A percentile compares a stretch with the other conserved stretches of the same genome.
phyloP scores from a whole-genome alignment of 1,140 invertebrate genomes.

The Ctenoplectra terminalis region DNA sequence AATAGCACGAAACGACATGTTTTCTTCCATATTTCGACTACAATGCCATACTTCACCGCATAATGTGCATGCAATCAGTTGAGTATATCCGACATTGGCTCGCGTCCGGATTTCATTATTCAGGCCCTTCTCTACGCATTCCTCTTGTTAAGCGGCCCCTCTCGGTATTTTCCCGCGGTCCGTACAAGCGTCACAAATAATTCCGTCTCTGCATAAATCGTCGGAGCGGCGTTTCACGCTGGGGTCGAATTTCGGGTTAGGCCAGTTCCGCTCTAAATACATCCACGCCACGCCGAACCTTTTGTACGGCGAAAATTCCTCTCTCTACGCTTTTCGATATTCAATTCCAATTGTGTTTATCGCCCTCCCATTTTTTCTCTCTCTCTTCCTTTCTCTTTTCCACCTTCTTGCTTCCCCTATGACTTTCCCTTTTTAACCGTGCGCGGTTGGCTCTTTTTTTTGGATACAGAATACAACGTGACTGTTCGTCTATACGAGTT shows the following conservation, averaged over 20 bases:
- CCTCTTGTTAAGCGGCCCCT: constrained; percentile 2
- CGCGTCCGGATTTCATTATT: constrained; percentile 43
- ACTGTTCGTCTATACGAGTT: constrained; percentile 13
- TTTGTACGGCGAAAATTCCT: constrained; percentile 50
- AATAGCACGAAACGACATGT: background rate
- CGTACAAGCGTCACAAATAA: constrained; percentile 41
- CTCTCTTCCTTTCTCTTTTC: background rate
- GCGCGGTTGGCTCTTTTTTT: background rate
- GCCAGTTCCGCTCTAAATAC: constrained; percentile 62
- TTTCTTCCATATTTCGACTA: background rate
- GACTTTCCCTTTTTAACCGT: background rate
- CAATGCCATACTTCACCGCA: background rate
- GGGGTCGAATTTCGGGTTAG: constrained; percentile 50
- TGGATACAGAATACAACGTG: constrained; percentile 2
- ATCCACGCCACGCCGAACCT: constrained; percentile 30
- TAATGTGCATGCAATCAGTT: constrained; percentile 28
- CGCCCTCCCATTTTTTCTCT: constrained; percentile 14
- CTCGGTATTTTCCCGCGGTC: constrained; percentile 28
- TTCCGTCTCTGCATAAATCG: constrained; percentile 57
- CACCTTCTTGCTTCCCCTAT: background rate
- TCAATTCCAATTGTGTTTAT: constrained; percentile 68
- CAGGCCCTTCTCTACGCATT: constrained; percentile 16
- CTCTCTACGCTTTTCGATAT: constrained; percentile 62
- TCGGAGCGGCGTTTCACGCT: constrained; percentile 35
- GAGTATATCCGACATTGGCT: constrained; percentile 35